Conservation (phyloP, 2,113 vertebrate genomes). For the Sander lucioperca region DNA sequence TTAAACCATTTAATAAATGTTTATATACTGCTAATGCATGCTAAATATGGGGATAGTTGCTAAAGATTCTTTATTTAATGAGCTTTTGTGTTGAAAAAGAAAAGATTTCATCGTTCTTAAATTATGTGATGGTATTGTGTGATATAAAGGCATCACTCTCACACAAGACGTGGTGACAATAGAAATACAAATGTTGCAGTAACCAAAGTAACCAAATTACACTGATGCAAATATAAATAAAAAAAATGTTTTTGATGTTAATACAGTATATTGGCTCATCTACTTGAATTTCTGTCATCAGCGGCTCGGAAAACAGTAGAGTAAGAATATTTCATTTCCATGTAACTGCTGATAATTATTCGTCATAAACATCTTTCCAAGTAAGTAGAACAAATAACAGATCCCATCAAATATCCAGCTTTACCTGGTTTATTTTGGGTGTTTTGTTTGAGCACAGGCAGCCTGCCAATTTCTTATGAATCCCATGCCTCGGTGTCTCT, state of each 20-base stretch:
- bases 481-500: not conserved
- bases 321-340: conserved; percentile 39
- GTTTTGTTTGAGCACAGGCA: conserved; percentile 43
- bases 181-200: not conserved
- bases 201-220: conserved; percentile 38
- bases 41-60: not conserved
- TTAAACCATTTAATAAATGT: conserved; percentile 2
- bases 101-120: conserved; percentile 9
- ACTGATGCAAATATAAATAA: conserved; percentile 26
- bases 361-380: conserved; percentile 22
- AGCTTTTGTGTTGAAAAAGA: conserved; percentile 9
- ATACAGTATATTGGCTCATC: conserved; percentile 45
- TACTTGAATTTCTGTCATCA: conserved; percentile 30
- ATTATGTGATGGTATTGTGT: not conserved
- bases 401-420: conserved; percentile 43
- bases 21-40: not conserved
- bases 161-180: not conserved
- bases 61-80: not conserved
- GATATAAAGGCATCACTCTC: conserved; percentile 13
- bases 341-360: conserved; percentile 46
- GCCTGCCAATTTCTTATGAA: conserved; percentile 44
- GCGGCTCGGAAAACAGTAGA: not conserved
- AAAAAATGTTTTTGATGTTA: conserved; percentile 24
- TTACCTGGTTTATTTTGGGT: conserved; percentile 40
- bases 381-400: conserved; percentile 38